These are phyloP conservation scores for Podotricha telesiphe DNA, from an alignment of 2,888 invertebrate genomes.

Conservation along the genomic window DNA sequence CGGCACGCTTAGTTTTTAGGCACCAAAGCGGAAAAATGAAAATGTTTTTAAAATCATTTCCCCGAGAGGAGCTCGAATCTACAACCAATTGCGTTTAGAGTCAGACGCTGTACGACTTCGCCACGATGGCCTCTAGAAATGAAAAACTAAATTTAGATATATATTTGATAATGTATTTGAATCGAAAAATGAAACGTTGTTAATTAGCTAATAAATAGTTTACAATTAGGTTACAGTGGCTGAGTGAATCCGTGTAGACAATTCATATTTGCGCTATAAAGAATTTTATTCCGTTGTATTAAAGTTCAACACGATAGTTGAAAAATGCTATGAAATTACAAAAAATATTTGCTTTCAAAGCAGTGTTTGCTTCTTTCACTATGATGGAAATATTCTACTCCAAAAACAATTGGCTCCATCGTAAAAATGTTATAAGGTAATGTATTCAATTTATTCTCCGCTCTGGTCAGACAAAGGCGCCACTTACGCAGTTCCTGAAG, in stretches of 20 bases:
- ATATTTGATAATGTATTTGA: constrained; percentile 1
- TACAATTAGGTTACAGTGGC: constrained; percentile 29
- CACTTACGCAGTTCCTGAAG: no score
- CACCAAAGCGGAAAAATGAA: no score
- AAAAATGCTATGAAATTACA: background rate
- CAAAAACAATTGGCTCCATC: background rate
- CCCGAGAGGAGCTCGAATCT: no score
- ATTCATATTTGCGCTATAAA: constrained; percentile 8
- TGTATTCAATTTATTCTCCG: no score
- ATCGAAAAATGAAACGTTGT: constrained; percentile 26
- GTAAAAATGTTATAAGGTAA: background rate
- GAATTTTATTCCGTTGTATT: background rate
- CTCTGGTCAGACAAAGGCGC: no score
- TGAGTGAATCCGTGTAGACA: constrained; percentile 34
- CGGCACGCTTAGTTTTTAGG: no score
- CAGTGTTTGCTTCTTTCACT: constrained; percentile 24
- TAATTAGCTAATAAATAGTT: constrained; percentile 29
- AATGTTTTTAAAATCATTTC: no score
- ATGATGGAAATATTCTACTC: constrained; percentile 26
- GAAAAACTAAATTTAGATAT: background rate
- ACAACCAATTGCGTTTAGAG: no score
- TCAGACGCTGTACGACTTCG: no score
- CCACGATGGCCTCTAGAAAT: background rate
- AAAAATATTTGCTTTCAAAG: constrained; percentile 42
- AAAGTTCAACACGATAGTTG: background rate